Evolutionary conservation across 2,113 vertebrate species (phyloP), one percentile per base, ranked within the genome.

Genomic region (Laticauda colubrina): DNA sequence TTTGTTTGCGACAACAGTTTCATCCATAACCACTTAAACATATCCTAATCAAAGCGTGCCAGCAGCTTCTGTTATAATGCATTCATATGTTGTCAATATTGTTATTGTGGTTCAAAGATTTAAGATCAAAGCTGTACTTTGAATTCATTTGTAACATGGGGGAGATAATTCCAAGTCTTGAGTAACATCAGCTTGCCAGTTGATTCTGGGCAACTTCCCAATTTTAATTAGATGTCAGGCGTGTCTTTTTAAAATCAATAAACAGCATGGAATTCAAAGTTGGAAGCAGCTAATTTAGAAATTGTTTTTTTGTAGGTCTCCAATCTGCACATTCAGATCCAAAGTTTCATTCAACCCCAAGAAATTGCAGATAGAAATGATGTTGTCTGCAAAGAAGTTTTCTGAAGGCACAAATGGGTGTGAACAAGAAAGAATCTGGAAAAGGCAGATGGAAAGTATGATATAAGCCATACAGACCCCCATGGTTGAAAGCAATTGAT

Each of bases 1-100:
- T 89, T 94, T 93, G 93, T 93, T 89, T 95, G 92, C 85, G 95
- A 94, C 96, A 96, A 97, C 97, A 95, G 96, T 87, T 2, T 14
- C 93, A 87, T 94, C 92, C 90, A 94, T 97, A 96, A 96, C 94
- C 54, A 14, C 0, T 97, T 95, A 97, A 39, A 69, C 0, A 0
- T 93, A 93, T 26, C 18, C 93, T 2, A 12, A 91, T 90, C 95
- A 92, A 61, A 92, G 23, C 90, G 26, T 85, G 93, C 90, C 91
- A 75, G 8, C 1, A 23, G 85, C 81, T 95, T 91, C 89, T 64
- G 29, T 59, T 85, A 91, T 1, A 29, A 24, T 90, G 39, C 53
- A 56, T 54, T 90, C n/a, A 23, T 69, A 53, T 91, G 90, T 91
- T 88, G 24, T 55, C 53, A 69, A 91, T 93, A 95, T 91, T 59